These are phyloP conservation scores for Microcebus ravelobensis DNA, from an alignment of 2,113 vertebrate species.

Conservation along the genomic window DNA sequence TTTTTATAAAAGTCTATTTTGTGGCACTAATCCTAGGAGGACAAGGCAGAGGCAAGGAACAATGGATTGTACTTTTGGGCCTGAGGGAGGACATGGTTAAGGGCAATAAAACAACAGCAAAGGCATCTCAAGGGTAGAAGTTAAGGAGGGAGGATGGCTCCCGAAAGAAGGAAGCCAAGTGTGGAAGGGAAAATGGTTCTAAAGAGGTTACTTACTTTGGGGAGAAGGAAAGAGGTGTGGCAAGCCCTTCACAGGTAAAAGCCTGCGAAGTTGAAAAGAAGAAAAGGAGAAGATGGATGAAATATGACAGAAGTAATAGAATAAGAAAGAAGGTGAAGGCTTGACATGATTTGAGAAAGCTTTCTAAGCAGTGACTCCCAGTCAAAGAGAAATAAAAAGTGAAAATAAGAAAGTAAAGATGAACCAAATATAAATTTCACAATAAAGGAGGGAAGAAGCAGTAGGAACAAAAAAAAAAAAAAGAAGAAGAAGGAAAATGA, in stretches of 20 bases:
- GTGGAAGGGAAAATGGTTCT: not conserved
- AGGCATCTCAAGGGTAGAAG: fast-evolving
- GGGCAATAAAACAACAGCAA: not conserved
- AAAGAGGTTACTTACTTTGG: no score
- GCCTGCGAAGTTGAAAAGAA: not conserved
- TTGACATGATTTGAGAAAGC: not conserved
- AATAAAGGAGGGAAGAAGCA: not conserved
- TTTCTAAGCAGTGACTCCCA: not conserved
- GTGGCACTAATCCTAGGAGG: not conserved
- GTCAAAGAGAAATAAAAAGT: not conserved
- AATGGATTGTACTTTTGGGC: not conserved
- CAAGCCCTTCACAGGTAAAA: not conserved
- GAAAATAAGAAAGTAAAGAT: not conserved
- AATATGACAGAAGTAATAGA: not conserved
- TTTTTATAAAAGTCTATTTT: not conserved
- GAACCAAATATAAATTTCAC: not conserved
- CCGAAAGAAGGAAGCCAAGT: not conserved
- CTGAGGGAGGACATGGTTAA: not conserved
- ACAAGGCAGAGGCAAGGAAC: no score
- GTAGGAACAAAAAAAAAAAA: not conserved
- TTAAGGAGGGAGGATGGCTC: not conserved
- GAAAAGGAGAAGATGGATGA: not conserved
- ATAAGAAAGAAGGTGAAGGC: no score
- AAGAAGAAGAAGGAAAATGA: not conserved
- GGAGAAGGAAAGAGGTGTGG: not conserved